phyloP scores from a whole-genome alignment of 1,140 invertebrate genomes.

The Musca domestica region DNA sequence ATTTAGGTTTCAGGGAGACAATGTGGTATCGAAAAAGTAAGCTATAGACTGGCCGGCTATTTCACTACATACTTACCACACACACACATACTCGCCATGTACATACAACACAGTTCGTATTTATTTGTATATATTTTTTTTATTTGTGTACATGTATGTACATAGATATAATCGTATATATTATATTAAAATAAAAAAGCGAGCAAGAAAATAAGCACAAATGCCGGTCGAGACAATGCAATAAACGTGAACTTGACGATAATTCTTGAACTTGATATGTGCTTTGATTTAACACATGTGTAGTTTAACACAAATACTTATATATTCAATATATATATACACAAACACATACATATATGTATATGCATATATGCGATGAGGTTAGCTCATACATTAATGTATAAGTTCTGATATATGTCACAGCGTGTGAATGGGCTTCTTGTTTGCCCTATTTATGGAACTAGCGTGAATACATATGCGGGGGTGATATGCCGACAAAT shows the following conservation, averaged over 20 bases:
- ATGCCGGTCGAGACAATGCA: conserved; percentile 27
- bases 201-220: not conserved
- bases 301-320: not conserved
- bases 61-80: not conserved
- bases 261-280: conserved; percentile 17
- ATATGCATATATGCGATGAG: conserved; percentile 13
- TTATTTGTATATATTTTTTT: not conserved
- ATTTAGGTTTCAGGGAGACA: conserved; percentile 20
- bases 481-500: too few relatives aligned
- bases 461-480: too few relatives aligned
- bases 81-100: not conserved
- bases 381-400: too few relatives aligned
- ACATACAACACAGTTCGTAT: not conserved
- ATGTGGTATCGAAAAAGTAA: conserved; percentile 12
- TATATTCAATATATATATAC: conserved; percentile 9
- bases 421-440: too few relatives aligned
- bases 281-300: conserved; percentile 18
- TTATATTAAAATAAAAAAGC: not conserved
- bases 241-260: conserved; percentile 26
- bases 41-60: not conserved
- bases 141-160: not conserved
- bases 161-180: not conserved
- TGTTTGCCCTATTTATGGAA: too few relatives aligned
- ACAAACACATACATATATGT: not conserved
- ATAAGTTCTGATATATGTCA: too few relatives aligned